Base-by-base conservation (phyloP, 2,113 vertebrate species). In the Platichthys flesus region DNA sequence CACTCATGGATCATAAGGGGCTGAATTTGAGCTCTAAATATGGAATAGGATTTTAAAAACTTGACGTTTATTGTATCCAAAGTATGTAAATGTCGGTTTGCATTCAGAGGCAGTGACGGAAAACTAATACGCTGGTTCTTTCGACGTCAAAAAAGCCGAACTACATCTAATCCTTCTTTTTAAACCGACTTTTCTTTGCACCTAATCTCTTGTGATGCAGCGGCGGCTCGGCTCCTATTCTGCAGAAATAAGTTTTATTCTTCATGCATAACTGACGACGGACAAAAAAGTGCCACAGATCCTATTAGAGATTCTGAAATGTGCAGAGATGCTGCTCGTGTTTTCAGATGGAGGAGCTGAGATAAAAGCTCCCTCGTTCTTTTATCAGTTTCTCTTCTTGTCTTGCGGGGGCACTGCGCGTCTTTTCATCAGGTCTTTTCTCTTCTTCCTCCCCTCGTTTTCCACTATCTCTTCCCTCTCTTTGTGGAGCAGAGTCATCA, bases 401-500 rank as follows among this genome's bases (percentile, higher is more conserved):
- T 70, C 78, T 69, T 81, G 28, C 56, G 26, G 60, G 63, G 28
- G 67, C 21, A 58, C 14, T 4, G 51, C 45, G 78, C 23, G 70
- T 84, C 75, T 86, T 88, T 88, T 84, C 81, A 81, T 88, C 82
- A 71, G 66, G 79, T 79, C 72, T 74, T 80, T 76, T 78, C 72
- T 78, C 26, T 49, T 18, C 31, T 52, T 9, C 55, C 60, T 15
- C 54, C 42, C 52, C 28, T 3, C 23, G 31, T 20, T 35, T 56
- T 21, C 45, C 14, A 4, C 78, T 79, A 79, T 89, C 89, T 87
- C 74, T 52, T 75, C 69, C 61, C 56, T 67, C 76, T 76, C 81
- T 60, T 55, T 75, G 84, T 52, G 62, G 61, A 86, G 80, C 72
- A 72, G 73, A 79, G 81, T 83, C 90, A 92, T 92, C 91, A 93